phyloP scores from a whole-genome alignment of 1,140 invertebrate genomes.

The Ooceraea biroi region DNA sequence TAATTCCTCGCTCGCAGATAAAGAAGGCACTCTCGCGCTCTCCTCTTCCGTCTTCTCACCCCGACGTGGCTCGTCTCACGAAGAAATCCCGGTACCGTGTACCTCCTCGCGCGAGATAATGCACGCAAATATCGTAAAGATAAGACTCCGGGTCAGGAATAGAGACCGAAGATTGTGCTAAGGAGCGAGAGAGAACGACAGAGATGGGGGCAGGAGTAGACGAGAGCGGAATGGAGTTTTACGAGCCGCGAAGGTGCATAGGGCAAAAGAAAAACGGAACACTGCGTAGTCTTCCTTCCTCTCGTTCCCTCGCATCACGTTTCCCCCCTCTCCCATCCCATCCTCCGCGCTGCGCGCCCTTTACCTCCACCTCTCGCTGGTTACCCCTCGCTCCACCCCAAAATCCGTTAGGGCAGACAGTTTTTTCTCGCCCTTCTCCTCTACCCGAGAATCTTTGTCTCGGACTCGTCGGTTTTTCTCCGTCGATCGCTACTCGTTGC shows the following conservation, averaged over 20 bases:
- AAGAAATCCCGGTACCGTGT: slow-evolving; percentile 79
- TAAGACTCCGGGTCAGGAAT: slow-evolving; percentile 74
- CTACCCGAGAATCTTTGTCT: slow-evolving; percentile 79
- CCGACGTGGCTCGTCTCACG: slow-evolving; percentile 29
- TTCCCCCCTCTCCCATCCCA: too few relatives aligned
- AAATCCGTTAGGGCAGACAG: slow-evolving; percentile 83
- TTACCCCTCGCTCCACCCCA: slow-evolving; percentile 75
- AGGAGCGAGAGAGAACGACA: slow-evolving; percentile 10
- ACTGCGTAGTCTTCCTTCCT: slow-evolving; percentile 70
- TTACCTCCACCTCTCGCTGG: slow-evolving; percentile 70
- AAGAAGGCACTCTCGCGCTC: slow-evolving; percentile 33
- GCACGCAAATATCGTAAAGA: slow-evolving; percentile 86
- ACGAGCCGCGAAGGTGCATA: slow-evolving; percentile 49
- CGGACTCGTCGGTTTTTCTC: slow-evolving; percentile 67
- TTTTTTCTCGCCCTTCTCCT: slow-evolving; percentile 75
- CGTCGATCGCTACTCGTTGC: slow-evolving; percentile 38
- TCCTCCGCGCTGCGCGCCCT: slow-evolving; percentile 54
- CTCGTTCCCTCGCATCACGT: slow-evolving; percentile 37
- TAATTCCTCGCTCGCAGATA: slow-evolving; percentile 63
- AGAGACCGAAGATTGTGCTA: slow-evolving; percentile 39
- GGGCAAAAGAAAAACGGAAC: slow-evolving; percentile 75
- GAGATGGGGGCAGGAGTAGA: background rate
- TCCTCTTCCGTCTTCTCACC: slow-evolving; percentile 17
- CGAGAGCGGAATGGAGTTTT: slow-evolving; percentile 23
- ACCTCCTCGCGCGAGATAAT: slow-evolving; percentile 80